Evolutionary conservation across 2,888 invertebrate genomes (phyloP), one percentile per base, ranked within the genome.

Genomic region (Nomada lathburiana): DNA sequence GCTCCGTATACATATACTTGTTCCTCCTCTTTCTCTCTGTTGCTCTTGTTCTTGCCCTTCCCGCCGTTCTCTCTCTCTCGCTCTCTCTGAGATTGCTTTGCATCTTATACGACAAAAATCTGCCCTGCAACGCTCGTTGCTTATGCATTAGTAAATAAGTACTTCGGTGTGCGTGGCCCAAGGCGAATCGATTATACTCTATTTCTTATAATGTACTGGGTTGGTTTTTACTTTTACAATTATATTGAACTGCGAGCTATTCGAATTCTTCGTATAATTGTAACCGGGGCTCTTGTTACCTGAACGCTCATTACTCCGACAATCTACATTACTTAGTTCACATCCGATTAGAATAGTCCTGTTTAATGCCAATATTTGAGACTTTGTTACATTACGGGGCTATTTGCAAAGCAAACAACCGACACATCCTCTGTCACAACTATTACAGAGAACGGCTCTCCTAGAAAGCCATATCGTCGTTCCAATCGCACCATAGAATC

Each of bases 131-230:
- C 71, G 80, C 82, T 80, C 76, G 73, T 74, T 63, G 84, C 73
- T 84, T 86, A 74, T 81, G 73, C 81, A 84, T 86, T 86, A 84
- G 76, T 86, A 80, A 71, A 79, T 71, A 76, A 71, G 80, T 65
- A 70, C 67, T 76, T 70, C 60, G 72, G n/a, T 57, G 44, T 63
- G 47, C 72, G 67, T 55, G 52, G 72, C 72, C 60, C 55, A 44
- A 23, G n/a, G 71, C 26, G 10, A 64, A 80, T 80, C 80, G 72
- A 80, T 72, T 68, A 50, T n/a, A 10, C 23, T 71, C 7, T 13
- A 13, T 20, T 53, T 20, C 53, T 53, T 20, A 10, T 20, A 7
- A 36, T 5, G 7, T 36, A 5, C 5, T 0, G 7, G 7, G 7
- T 36, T 7, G 36, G 36, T 36, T 7, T 36, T 5, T 36, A 7